Evolutionary conservation across 2,888 invertebrate genomes (phyloP), one percentile per base, ranked within the genome.

Genomic region (Folsomia manolachei): DNA sequence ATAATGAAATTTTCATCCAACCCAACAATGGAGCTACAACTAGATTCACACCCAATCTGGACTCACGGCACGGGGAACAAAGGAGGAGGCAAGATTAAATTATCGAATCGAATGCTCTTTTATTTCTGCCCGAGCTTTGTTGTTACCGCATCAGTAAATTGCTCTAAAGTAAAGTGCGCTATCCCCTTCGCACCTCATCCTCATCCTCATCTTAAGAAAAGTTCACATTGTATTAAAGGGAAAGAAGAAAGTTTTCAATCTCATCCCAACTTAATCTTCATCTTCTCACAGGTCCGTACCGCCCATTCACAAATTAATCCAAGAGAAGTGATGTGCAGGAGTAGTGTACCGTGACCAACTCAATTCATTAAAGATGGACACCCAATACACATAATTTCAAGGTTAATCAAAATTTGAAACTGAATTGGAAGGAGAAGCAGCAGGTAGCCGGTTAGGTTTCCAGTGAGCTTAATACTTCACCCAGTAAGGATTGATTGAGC

Each of bases 321-420:
- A 67, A 23, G 56, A 14, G 67, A 24, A 26, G 26, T n/a, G n/a
- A n/a, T n/a, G n/a, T n/a, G n/a, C n/a, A n/a, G n/a, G n/a, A n/a
- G n/a, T n/a, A n/a, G n/a, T 53, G 24, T 56, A 72, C 75, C 72
- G 70, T 75, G 71, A 75, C 75, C 75, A 75, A 75, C 70, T 26
- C 75, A 69, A 75, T 75, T 75, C 75, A 75, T 75, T 75, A 75
- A 56, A 27, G 61, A 70, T 75, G 75, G 72, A 75, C 75, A 75
- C 72, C 56, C 56, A 72, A 72, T 66, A 56, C 64, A 39, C 61
- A 63, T 72, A 67, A 75, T 75, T 75, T 75, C 72, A 75, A 75
- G 72, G 70, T 72, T 70, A 18, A 68, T 68, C 69, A 70, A 27
- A 18, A 68, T 18, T 27, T 69, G 25, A 63, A n/a, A 26, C 25